Base-by-base conservation (phyloP, 2,888 invertebrate genomes). In the Clostera curtula region DNA sequence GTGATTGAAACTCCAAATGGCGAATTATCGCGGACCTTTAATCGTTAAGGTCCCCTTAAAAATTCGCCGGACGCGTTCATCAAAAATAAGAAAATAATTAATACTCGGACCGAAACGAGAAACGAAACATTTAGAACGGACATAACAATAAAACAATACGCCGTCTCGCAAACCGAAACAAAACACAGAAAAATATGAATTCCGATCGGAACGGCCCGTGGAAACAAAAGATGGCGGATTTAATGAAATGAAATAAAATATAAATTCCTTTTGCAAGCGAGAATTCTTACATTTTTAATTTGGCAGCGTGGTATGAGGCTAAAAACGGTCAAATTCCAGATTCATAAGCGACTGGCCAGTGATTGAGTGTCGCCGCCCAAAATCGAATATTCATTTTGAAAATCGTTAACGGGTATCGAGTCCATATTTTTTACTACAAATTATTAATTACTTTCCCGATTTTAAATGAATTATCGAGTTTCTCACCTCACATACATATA, bases 101-200 rank as follows among this genome's bases (percentile, higher is more conserved):
- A 80, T 80, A 79, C 75, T 59, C 65, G 59, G 55, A 56, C 56
- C 60, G 67, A 61, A 67, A 61, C 59, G 64, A 54, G 66, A 62
- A 63, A 58, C 68, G 66, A 62, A 72, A 68, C 70, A 68, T 68
- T 69, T 73, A 73, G 73, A 62, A 59, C 63, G 60, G 64, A 64
- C 66, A 60, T 56, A 70, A 72, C 72, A 80, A 80, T 72, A 80
- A 80, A 80, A 80, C 79, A 77, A 80, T 74, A 71, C 72, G 49
- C 48, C 59, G 65, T 23, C 66, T 61, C 68, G 68, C 69, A 68
- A 73, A 68, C 67, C 74, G 72, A 75, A 79, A 82, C 80, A 79
- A 76, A 82, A 83, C 79, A 74, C 79, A 83, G 82, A 80, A 83
- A 83, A 83, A 83, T 83, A 83, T 83, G 82, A 82, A 83, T 82